A percentile compares a stretch with the other conserved stretches of the same genome.
phyloP scores from a whole-genome alignment of 1,140 invertebrate genomes.

The Bombus confusus region DNA sequence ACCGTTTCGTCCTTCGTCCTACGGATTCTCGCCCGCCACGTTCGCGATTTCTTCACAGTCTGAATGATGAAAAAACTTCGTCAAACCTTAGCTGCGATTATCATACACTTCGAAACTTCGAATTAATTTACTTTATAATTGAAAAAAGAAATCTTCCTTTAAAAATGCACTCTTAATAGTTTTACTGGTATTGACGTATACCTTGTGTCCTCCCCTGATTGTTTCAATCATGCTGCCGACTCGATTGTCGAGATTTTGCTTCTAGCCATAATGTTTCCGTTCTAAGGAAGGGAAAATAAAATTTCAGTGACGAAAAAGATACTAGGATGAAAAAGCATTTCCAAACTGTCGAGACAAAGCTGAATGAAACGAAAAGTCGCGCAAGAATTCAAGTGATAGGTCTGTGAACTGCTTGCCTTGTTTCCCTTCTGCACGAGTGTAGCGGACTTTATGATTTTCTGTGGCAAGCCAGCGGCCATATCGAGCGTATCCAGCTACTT shows the following conservation, averaged over 20 bases:
- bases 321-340: background rate
- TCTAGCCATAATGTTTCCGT: no score
- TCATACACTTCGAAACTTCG: background rate
- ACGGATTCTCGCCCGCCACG: background rate
- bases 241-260: no score
- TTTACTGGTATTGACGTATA: no score
- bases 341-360: no score
- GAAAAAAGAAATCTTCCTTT: background rate
- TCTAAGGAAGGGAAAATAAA: no score
- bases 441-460: conserved; percentile 69
- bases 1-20: conserved; percentile 6
- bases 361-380: background rate
- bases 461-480: conserved; percentile 55
- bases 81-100: background rate
- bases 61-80: background rate
- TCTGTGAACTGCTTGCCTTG: background rate
- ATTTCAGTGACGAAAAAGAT: no score
- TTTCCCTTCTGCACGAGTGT: background rate
- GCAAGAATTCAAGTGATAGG: conserved; percentile 38
- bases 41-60: background rate
- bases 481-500: conserved; percentile 58
- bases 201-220: no score
- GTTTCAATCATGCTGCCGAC: no score
- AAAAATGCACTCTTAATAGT: background rate
- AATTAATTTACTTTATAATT: background rate